A percentile compares a stretch with the other conserved stretches of the same genome.
phyloP scores from a whole-genome alignment of 2,113 vertebrate genomes.

The Symphodus melops region DNA sequence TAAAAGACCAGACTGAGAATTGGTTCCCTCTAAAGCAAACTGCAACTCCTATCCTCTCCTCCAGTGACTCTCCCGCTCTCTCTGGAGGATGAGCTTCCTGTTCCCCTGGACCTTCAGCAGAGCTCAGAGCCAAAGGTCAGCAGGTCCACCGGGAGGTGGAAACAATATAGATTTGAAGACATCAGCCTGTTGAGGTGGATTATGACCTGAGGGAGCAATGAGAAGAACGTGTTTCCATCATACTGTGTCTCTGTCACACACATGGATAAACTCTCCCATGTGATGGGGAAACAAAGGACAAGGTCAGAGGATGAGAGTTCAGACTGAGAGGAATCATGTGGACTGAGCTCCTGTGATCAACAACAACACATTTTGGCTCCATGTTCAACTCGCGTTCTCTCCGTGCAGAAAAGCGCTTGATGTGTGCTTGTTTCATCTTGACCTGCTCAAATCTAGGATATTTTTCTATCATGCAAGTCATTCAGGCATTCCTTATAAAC shows the following conservation, averaged over 20 bases:
- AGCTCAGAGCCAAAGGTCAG: constrained; percentile 24
- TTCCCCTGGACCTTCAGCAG: not conserved
- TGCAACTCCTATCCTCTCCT: not conserved
- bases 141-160: constrained; percentile 13
- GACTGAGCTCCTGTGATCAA: too few relatives aligned
- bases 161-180: not conserved
- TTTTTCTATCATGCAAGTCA: too few relatives aligned
- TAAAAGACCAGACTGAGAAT: not conserved
- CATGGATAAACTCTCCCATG: not conserved
- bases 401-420: too few relatives aligned
- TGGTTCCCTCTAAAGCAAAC: not conserved
- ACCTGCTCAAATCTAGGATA: too few relatives aligned
- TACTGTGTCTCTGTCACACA: not conserved
- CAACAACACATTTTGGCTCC: too few relatives aligned
- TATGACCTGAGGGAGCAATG: constrained; percentile 18
- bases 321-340: not conserved
- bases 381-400: too few relatives aligned
- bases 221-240: not conserved
- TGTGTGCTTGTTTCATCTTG: too few relatives aligned
- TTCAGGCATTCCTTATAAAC: too few relatives aligned
- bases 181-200: constrained; percentile 10
- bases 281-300: not conserved
- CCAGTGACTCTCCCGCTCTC: not conserved
- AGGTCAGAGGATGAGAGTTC: not conserved
- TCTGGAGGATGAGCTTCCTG: not conserved